phyloP scores from a whole-genome alignment of 2,113 vertebrate species.

The Bungarus multicinctus region DNA sequence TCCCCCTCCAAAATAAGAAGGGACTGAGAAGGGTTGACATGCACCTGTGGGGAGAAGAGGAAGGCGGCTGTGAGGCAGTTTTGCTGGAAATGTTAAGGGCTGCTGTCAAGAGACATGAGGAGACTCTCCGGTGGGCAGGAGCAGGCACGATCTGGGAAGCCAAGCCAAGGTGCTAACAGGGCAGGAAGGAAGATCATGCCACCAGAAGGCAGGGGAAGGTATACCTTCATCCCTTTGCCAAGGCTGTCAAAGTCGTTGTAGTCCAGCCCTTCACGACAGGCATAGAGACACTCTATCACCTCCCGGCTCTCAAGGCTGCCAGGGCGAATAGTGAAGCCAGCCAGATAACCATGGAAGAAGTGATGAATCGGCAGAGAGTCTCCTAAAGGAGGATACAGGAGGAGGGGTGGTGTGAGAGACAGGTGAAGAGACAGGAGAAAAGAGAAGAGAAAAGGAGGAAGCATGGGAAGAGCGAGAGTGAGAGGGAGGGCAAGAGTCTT shows the following conservation, averaged over 20 bases:
- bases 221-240: slow-evolving; percentile 98
- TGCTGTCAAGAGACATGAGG: slow-evolving; percentile 13
- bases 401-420: slow-evolving; percentile 59
- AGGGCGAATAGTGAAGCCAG: slow-evolving; percentile 92
- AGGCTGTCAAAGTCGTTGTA: slow-evolving; percentile 97
- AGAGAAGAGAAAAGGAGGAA: neutral
- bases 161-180: slow-evolving; percentile 11
- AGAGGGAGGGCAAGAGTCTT: neutral
- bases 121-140: slow-evolving; percentile 23
- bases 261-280: slow-evolving; percentile 97
- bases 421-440: slow-evolving; percentile 15
- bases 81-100: neutral
- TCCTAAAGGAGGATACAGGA: slow-evolving; percentile 76
- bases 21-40: slow-evolving; percentile 96
- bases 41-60: slow-evolving; percentile 75
- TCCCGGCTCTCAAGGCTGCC: slow-evolving; percentile 95
- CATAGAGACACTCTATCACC: slow-evolving; percentile 97
- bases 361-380: slow-evolving; percentile 81
- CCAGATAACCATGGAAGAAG: slow-evolving; percentile 94
- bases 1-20: slow-evolving; percentile 94
- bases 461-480: neutral
- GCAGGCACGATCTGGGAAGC: slow-evolving; percentile 44
- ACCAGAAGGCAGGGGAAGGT: slow-evolving; percentile 49
- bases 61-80: neutral
- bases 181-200: slow-evolving; percentile 56